phyloP scores from a whole-genome alignment of 2,797 vertebrate species.

The Botia kubotai region DNA sequence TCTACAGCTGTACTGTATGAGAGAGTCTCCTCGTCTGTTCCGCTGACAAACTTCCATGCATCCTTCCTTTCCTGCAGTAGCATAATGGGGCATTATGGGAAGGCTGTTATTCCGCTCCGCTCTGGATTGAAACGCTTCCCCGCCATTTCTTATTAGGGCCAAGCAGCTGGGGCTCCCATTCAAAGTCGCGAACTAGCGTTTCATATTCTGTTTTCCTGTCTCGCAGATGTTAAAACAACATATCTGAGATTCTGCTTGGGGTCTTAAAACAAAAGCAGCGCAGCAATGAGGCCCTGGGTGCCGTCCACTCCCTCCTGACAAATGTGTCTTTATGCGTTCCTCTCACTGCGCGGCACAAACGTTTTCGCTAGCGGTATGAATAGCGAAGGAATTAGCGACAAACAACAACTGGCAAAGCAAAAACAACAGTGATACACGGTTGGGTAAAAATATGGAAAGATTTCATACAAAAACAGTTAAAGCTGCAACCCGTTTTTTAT shows the following conservation, averaged over 20 bases:
- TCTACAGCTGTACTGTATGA: constrained; percentile 59
- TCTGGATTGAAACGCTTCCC: constrained; percentile 54
- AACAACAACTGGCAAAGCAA: constrained; percentile 35
- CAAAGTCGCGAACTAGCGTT: constrained; percentile 54
- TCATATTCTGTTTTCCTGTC: constrained; percentile 60
- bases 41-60: constrained; percentile 66
- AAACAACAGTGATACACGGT: neutral
- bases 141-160: constrained; percentile 55
- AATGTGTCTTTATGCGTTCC: constrained; percentile 52
- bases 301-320: constrained; percentile 50
- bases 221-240: constrained; percentile 66
- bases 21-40: constrained; percentile 53
- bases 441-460: neutral
- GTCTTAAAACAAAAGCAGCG: constrained; percentile 55
- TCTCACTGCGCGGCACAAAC: constrained; percentile 45
- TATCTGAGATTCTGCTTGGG: constrained; percentile 58
- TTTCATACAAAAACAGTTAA: too few species aligned
- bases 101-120: constrained; percentile 54
- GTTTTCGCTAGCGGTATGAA: constrained; percentile 36
- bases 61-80: constrained; percentile 52
- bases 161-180: constrained; percentile 65
- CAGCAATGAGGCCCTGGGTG: constrained; percentile 36
- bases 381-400: constrained; percentile 15
- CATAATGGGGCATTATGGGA: constrained; percentile 65
- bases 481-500: too few species aligned